Evolutionary conservation across 1,140 invertebrate genomes (phyloP), one percentile per base, ranked within the genome.

Genomic region (Drosophila sp.): DNA sequence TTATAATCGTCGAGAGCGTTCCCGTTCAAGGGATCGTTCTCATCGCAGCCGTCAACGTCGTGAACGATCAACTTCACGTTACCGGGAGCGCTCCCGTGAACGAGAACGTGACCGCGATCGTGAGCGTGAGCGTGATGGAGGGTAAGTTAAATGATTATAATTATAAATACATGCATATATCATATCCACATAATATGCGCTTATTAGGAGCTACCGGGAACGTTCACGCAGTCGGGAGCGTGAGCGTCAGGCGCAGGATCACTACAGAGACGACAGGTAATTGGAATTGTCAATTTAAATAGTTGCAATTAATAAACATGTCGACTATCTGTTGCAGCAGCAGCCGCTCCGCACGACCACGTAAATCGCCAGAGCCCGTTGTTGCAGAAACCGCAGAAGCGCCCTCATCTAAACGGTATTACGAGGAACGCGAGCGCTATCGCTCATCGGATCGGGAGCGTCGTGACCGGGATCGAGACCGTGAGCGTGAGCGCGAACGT

Each of bases 41-140:
- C 94, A 95, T 78, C 93, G 97, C 95, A 82, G 94, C 93, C 90
- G 94, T 91, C 80, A 94, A 94, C 93, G 95, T 7, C 93, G 96
- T 0, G 96, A 97, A n/a, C 93, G 97, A 54, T 97, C 96, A 16
- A 94, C 96, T 25, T 96, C 96, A 61, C 93, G 96, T 2, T 97
- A 97, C 86, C 92, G 97, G 7, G 96, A 94, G 91, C 91, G 93
- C 59, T 94, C 93, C 58, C 93, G 93, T 70, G 95, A 95, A 62
- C 92, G 95, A 56, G 94, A 95, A 78, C 93, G 94, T 67, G 94
- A 95, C 80, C 94, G 95, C 73, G 94, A 95, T 80, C 93, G 94
- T 87, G 94, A 95, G 81, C 94, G 94, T 90, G 94, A 95, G 80
- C 92, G 94, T 86, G 94, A 95, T 93, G 93, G 93, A 89, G 90